phyloP scores from a whole-genome alignment of 2,888 invertebrate species.

The Callinectes sapidus region DNA sequence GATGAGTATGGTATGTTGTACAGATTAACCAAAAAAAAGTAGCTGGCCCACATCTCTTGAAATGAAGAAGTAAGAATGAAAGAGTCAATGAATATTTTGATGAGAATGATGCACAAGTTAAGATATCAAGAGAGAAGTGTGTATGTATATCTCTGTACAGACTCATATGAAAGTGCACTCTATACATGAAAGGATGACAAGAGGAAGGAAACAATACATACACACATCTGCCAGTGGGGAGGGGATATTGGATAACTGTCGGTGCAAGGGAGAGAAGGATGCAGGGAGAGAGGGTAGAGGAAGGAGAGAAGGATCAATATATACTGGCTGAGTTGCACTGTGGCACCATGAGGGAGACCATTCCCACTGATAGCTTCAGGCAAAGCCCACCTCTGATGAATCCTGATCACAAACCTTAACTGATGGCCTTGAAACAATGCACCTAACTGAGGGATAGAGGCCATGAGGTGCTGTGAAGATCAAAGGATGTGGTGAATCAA shows the following conservation, averaged over 20 bases:
- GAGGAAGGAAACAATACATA: neutral
- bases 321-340: neutral
- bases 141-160: too few species aligned
- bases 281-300: neutral
- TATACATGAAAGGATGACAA: neutral
- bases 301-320: neutral
- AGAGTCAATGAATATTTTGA: too few species aligned
- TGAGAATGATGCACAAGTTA: too few species aligned
- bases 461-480: neutral
- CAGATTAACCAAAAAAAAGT: neutral
- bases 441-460: neutral
- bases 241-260: slow-evolving; percentile 3
- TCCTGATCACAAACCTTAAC: neutral
- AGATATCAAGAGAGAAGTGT: too few species aligned
- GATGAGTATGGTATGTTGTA: neutral
- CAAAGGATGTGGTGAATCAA: neutral
- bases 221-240: neutral
- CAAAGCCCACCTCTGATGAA: neutral
- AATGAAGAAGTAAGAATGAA: neutral
- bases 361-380: neutral
- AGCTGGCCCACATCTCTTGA: neutral
- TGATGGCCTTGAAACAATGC: slow-evolving; percentile 3
- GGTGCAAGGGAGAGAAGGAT: neutral
- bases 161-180: too few species aligned
- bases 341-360: neutral